phyloP scores from a whole-genome alignment of 1,140 invertebrate species.

The Psix sp. region DNA sequence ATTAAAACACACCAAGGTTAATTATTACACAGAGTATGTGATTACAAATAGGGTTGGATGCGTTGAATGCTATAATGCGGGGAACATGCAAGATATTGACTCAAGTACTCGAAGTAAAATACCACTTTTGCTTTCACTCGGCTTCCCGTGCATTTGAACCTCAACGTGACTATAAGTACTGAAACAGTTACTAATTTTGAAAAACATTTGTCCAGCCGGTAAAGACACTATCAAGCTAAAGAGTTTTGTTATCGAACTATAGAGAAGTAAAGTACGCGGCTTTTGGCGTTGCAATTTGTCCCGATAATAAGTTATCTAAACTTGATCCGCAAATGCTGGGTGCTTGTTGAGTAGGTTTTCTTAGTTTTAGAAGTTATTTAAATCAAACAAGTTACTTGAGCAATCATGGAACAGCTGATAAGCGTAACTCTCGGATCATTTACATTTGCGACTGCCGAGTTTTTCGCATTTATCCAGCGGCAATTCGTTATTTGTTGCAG shows the following conservation, averaged over 20 bases:
- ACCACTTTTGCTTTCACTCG: slow-evolving; percentile 60
- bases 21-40: slow-evolving; percentile 69
- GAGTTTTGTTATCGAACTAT: slow-evolving; percentile 14
- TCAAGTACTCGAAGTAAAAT: slow-evolving; percentile 69
- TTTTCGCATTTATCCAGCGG: background rate
- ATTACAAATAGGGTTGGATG: slow-evolving; percentile 64
- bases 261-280: slow-evolving; percentile 26
- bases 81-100: slow-evolving; percentile 70
- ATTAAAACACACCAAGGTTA: slow-evolving; percentile 73
- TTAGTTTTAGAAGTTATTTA: too few relatives aligned
- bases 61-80: slow-evolving; percentile 67
- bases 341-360: too few relatives aligned
- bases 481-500: slow-evolving; percentile 10
- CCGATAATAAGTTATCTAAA: too few relatives aligned
- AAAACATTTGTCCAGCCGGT: slow-evolving; percentile 7
- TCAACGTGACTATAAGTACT: slow-evolving; percentile 16
- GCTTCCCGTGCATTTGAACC: slow-evolving; percentile 27
- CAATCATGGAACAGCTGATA: too few relatives aligned
- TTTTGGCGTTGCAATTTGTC: background rate
- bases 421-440: too few relatives aligned
- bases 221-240: slow-evolving; percentile 23
- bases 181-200: too few relatives aligned
- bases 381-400: too few relatives aligned
- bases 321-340: background rate
- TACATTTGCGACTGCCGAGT: too few relatives aligned